Evolutionary conservation across 2,888 invertebrate genomes (phyloP).

Genomic region (Ypsolopha scabrella): DNA sequence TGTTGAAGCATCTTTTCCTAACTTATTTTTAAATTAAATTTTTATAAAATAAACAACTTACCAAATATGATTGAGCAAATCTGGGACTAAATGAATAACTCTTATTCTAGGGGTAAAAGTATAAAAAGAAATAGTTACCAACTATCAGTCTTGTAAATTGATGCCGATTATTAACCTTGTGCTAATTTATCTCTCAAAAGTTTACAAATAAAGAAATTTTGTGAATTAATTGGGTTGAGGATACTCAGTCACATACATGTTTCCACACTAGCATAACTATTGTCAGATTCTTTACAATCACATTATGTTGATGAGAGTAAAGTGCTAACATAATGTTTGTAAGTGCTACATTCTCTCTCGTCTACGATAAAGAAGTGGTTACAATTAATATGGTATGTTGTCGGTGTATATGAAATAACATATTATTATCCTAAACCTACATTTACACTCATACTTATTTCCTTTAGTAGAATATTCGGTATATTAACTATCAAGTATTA

Average conservation of each 20-base stretch:
- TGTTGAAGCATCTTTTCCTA: no score
- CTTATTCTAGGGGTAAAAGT: conserved; percentile 68
- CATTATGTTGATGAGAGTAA: not conserved
- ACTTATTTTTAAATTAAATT: no score
- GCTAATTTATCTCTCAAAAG: conserved; percentile 64
- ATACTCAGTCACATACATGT: conserved; percentile 11
- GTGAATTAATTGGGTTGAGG: not conserved
- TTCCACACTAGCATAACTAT: conserved; percentile 39
- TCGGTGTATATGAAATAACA: not conserved
- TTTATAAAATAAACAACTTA: conserved; percentile 4
- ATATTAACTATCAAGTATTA: conserved; percentile 15
- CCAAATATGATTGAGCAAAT: conserved; percentile 51
- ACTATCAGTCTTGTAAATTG: conserved; percentile 73
- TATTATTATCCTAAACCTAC: conserved; percentile 22
- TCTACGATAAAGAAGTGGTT: not conserved
- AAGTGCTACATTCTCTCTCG: not conserved
- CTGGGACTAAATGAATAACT: conserved; percentile 57
- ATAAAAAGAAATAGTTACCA: conserved; percentile 65
- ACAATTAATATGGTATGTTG: not conserved
- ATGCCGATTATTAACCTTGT: conserved; percentile 67
- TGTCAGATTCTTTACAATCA: conserved; percentile 22
- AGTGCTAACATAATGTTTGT: not conserved
- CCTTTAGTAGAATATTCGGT: not conserved
- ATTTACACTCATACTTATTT: conserved; percentile 8
- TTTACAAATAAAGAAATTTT: conserved; percentile 49